Evolutionary conservation across 2,113 vertebrate species (phyloP), one percentile per base, ranked within the genome.

Genomic region (Cettia cetti): DNA sequence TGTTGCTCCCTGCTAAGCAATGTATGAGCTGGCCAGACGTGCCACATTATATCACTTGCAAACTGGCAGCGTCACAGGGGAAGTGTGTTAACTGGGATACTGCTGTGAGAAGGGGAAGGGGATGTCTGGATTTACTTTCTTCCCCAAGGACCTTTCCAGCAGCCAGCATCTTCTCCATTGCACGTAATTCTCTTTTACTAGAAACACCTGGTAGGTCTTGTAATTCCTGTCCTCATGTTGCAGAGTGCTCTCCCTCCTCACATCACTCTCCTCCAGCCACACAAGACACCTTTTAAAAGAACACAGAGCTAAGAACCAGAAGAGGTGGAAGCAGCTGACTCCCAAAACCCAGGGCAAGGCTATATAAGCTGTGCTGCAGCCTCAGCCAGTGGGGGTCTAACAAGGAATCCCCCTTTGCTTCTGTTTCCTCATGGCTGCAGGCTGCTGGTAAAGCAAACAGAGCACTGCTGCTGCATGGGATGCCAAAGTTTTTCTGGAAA

Each of bases 381-480:
- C 45, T 45, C 19, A 66, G 75, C 53, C 59, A 64, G 2, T 0
- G 1, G 3, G 49, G 45, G 30, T 45, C 28, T n/a, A 24, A 63
- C 35, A 33, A 12, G 50, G 68, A 49, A 9, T 72, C 16, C 27
- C 40, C 49, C 72, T 91, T 44, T 23, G 50, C 40, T 82, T 71
- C 86, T 35, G 15, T 57, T 27, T 71, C 15, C 69, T 44, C 69
- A 8, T 42, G 59, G 33, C 72, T 77, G 81, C 76, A 39, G 61
- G 63, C 49, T 92, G 91, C 66, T 45, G 37, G 56, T 24, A 52
- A 64, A 89, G 81, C 61, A 87, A 78, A 86, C 63, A 80, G 86
- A 92, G 81, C 47, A 15, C 27, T 2, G 12, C 54, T 37, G 64
- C 76, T 45, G 45, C 81, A 27, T 15, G 4, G 69, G 40, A 11